A percentile compares a stretch with the other conserved stretches of the same genome.
phyloP scores from a whole-genome alignment of 64 coral and sea anemone genomes.

The Stichodactyla helianthus region DNA sequence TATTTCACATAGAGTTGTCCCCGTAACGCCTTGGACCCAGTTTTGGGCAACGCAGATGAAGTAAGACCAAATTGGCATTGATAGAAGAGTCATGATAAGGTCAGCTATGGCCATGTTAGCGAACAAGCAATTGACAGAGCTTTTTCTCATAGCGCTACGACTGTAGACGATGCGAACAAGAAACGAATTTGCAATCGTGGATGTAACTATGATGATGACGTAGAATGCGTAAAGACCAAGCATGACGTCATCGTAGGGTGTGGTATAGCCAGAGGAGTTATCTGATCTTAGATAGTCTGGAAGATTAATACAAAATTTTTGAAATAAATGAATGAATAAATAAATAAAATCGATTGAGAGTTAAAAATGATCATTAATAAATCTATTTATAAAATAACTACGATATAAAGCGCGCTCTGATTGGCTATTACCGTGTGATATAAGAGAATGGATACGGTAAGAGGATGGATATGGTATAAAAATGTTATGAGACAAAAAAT shows the following conservation, averaged over 20 bases:
- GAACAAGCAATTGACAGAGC: background rate
- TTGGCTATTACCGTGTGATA: no score
- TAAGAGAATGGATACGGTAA: no score
- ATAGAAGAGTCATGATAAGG: background rate
- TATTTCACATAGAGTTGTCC: background rate
- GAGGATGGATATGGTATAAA: no score
- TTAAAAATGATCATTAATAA: no score
- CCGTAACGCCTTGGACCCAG: background rate
- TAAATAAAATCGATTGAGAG: no score
- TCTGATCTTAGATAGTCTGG: background rate
- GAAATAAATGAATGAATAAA: background rate
- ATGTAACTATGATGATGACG: conserved; percentile 3
- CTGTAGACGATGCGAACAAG: background rate
- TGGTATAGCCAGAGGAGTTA: background rate
- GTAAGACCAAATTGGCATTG: conserved; percentile 19
- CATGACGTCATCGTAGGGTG: background rate
- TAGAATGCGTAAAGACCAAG: conserved; percentile 3
- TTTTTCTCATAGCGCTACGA: background rate
- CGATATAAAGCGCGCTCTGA: no score
- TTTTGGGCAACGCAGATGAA: conserved; percentile 13
- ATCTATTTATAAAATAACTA: no score
- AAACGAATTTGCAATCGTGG: background rate
- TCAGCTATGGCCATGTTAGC: conserved; percentile 17
- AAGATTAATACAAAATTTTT: background rate
- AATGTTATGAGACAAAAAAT: no score